phyloP scores from a whole-genome alignment of 2,113 vertebrate genomes.

The Sylvicapra grimmia region DNA sequence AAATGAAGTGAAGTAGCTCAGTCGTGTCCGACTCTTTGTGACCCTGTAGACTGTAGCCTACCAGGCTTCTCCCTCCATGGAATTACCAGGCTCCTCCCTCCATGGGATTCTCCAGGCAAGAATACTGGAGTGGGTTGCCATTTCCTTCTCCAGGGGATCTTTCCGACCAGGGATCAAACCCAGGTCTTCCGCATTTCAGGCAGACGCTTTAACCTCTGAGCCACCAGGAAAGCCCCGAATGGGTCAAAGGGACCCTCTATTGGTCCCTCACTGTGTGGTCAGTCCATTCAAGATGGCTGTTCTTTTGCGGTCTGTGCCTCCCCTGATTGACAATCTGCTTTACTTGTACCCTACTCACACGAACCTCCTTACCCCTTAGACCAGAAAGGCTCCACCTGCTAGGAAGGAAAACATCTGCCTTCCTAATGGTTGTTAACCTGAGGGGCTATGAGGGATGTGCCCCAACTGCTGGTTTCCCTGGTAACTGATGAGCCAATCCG shows the following conservation, averaged over 20 bases:
- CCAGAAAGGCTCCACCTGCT: background rate
- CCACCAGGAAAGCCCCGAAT: background rate
- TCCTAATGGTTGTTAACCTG: background rate
- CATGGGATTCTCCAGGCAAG: no score
- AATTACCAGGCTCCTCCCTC: no score
- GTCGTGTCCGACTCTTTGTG: no score
- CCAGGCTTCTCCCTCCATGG: no score
- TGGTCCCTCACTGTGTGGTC: background rate
- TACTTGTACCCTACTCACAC: background rate
- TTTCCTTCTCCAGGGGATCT: no score
- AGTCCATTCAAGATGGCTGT: background rate
- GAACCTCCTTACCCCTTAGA: background rate
- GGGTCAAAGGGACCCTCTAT: background rate
- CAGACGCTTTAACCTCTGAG: no score
- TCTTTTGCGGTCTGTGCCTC: background rate
- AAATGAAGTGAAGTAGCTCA: background rate
- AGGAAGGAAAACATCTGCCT: background rate
- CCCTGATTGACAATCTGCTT: background rate
- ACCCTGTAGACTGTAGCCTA: no score
- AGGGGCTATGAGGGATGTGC: background rate
- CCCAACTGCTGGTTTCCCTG: background rate
- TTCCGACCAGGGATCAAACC: accelerated
- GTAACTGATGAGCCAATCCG: background rate
- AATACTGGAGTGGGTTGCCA: no score
- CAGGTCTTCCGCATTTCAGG: no score